These are phyloP conservation scores for Raillietiella orientalis DNA, from an alignment of 2,888 invertebrate genomes.

Conservation along the genomic window DNA sequence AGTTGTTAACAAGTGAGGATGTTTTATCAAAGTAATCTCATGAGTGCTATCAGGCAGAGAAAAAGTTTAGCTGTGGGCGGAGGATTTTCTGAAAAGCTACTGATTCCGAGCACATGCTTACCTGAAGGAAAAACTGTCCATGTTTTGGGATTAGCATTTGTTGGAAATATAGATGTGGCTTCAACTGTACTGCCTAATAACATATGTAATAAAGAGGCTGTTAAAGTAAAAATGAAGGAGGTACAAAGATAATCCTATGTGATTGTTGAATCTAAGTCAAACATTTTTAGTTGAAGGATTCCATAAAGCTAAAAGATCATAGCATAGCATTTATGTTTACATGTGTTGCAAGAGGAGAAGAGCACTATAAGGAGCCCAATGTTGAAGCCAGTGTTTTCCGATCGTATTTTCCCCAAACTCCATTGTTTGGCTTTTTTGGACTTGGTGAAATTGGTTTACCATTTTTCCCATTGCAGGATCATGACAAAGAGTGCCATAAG, in stretches of 20 bases:
- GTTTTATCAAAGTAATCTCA: background rate
- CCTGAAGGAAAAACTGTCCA: no score
- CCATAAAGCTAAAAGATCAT: slow-evolving; percentile 7
- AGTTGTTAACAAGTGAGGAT: slow-evolving; percentile 4
- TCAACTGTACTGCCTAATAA: slow-evolving; percentile 8
- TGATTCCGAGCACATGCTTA: slow-evolving; percentile 5
- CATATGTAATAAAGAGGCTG: slow-evolving; percentile 6
- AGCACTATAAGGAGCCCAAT: slow-evolving; percentile 10
- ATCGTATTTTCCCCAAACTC: slow-evolving; percentile 14
- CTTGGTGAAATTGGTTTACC: slow-evolving; percentile 16
- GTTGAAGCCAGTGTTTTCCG: slow-evolving; percentile 14
- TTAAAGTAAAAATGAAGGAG: slow-evolving; percentile 7
- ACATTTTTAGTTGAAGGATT: slow-evolving; percentile 6
- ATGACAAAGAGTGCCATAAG: background rate
- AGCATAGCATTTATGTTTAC: slow-evolving; percentile 15
- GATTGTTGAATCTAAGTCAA: slow-evolving; percentile 1
- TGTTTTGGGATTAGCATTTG: no score
- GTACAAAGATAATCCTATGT: slow-evolving; percentile 5
- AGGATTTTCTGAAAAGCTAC: slow-evolving; percentile 7
- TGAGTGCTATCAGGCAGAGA: slow-evolving; percentile 6
- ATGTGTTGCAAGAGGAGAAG: slow-evolving; percentile 13
- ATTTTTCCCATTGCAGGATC: slow-evolving; percentile 7
- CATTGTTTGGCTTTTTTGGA: slow-evolving; percentile 16
- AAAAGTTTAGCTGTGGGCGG: slow-evolving; percentile 8
- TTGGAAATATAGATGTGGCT: slow-evolving; percentile 8